Evolutionary conservation across 2,888 invertebrate genomes (phyloP).

Genomic region (Hyposoter didymator): DNA sequence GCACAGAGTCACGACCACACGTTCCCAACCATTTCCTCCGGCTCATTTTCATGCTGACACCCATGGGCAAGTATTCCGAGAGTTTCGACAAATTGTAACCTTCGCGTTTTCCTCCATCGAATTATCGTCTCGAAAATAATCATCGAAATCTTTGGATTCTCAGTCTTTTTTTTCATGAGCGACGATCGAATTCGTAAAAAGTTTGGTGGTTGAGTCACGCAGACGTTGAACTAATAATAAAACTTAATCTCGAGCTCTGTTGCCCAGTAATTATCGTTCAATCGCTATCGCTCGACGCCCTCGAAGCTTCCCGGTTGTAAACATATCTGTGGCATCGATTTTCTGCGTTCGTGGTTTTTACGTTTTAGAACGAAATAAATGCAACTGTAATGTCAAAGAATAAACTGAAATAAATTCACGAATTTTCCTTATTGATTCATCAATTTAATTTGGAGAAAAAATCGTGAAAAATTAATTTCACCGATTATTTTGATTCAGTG

Average conservation of each 20-base stretch:
- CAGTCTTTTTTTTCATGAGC: background rate
- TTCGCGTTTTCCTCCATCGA: too few relatives aligned
- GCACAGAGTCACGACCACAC: conserved; percentile 24
- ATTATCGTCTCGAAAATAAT: background rate
- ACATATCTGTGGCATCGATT: conserved; percentile 48
- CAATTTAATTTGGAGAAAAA: background rate
- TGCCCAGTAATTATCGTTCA: conserved; percentile 48
- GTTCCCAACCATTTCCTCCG: conserved; percentile 4
- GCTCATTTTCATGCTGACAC: too few relatives aligned
- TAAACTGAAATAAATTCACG: background rate
- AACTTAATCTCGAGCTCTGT: conserved; percentile 70
- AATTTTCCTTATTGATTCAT: background rate
- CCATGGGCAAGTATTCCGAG: too few relatives aligned
- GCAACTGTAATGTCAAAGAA: background rate
- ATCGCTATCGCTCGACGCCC: conserved; percentile 7
- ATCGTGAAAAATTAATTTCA: background rate
- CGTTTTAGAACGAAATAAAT: background rate
- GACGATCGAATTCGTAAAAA: background rate
- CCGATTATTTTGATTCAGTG: background rate
- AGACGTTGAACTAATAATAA: conserved; percentile 75
- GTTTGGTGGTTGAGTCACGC: conserved; percentile 31
- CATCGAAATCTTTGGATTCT: background rate
- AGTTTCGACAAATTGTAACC: background rate
- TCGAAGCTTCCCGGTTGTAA: conserved; percentile 43
- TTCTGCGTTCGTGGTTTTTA: background rate